Conservation (phyloP, 1,140 invertebrate genomes). For the Brachionus angularis region DNA sequence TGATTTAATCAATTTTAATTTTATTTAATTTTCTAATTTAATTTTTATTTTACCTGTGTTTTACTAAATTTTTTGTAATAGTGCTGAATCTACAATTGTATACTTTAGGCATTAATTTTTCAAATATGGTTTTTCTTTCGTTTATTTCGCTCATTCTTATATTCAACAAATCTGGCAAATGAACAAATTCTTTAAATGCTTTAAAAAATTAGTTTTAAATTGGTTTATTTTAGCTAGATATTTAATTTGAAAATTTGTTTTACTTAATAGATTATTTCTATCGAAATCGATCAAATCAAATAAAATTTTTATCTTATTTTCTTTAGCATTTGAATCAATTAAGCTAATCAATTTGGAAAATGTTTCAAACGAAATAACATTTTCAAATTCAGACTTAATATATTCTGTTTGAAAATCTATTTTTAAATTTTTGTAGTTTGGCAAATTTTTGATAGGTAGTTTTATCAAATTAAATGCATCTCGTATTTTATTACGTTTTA, state of each 20-base stretch:
- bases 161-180: constrained; percentile 59
- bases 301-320: constrained; percentile 54
- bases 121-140: constrained; percentile 56
- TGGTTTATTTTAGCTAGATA: too few species aligned
- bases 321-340: constrained; percentile 53
- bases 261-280: constrained; percentile 52
- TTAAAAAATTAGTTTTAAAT: constrained; percentile 42
- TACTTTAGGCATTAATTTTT: constrained; percentile 49
- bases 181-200: constrained; percentile 58
- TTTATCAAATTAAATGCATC: constrained; percentile 58
- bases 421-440: not conserved
- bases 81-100: constrained; percentile 56
- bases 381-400: constrained; percentile 45
- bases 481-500: constrained; percentile 56
- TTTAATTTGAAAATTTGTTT: too few species aligned
- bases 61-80: constrained; percentile 52
- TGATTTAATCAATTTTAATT: not conserved
- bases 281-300: constrained; percentile 59
- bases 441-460: constrained; percentile 45
- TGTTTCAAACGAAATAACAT: constrained; percentile 50
- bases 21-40: not conserved
- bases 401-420: not conserved
- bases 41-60: constrained; percentile 54
- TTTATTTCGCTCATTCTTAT: constrained; percentile 59
- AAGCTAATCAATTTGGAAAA: constrained; percentile 56